A percentile compares a stretch with the other conserved stretches of the same genome.
Conservation (phyloP, 1,140 invertebrate genomes). For the Drosophila sechellia region DNA sequence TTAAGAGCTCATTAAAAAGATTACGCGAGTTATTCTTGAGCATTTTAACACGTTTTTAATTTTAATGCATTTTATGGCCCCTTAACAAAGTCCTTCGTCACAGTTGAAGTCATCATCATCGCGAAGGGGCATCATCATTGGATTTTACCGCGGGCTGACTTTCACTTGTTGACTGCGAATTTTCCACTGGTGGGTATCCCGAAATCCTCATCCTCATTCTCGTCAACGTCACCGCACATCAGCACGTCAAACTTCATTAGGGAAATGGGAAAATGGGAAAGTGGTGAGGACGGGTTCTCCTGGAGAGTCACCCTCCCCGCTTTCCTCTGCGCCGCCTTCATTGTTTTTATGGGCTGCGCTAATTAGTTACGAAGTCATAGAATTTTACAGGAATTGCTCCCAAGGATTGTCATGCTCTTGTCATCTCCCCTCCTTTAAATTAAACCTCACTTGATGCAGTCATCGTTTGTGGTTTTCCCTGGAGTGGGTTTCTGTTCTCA, state of each 20-base stretch:
- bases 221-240: slow-evolving; percentile 67
- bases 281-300: slow-evolving; percentile 34
- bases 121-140: slow-evolving; percentile 18
- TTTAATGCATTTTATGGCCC: slow-evolving; percentile 80
- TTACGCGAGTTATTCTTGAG: slow-evolving; percentile 56
- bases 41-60: slow-evolving; percentile 84
- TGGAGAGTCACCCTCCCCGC: slow-evolving; percentile 36
- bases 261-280: slow-evolving; percentile 20
- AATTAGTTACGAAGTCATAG: slow-evolving; percentile 84
- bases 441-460: slow-evolving; percentile 42
- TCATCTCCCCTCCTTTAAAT: slow-evolving; percentile 21
- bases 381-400: slow-evolving; percentile 80
- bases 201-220: slow-evolving; percentile 12
- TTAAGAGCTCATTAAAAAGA: slow-evolving; percentile 75
- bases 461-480: slow-evolving; percentile 48
- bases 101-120: slow-evolving; percentile 8
- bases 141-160: slow-evolving; percentile 51
- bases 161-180: slow-evolving; percentile 74
- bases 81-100: slow-evolving; percentile 51
- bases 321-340: slow-evolving; percentile 56
- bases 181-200: slow-evolving; percentile 9
- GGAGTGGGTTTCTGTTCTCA: slow-evolving; percentile 6
- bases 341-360: slow-evolving; percentile 83
- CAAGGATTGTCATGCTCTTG: slow-evolving; percentile 60
- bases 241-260: slow-evolving; percentile 79